Evolutionary conservation across 2,113 vertebrate species (phyloP).

Genomic region (Mesembrinibis cayennensis): DNA sequence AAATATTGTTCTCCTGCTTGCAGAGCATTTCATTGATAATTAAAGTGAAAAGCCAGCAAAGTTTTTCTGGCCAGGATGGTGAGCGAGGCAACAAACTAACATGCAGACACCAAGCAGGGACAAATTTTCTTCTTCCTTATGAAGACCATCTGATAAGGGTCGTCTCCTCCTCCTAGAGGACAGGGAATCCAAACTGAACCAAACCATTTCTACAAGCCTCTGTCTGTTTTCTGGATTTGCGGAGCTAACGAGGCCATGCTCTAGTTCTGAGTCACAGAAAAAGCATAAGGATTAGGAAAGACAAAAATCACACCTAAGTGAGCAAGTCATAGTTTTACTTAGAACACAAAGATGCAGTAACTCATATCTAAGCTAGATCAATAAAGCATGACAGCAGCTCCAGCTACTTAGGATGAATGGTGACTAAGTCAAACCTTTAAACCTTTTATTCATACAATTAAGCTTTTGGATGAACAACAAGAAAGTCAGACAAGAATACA

Average conservation of each 20-base stretch:
- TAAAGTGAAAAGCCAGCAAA: conserved; percentile 8
- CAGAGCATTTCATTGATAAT: conserved; percentile 43
- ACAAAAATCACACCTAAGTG: neutral
- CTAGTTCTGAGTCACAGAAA: neutral
- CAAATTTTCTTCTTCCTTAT: neutral
- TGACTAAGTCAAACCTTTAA: neutral
- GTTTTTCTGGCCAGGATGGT: neutral
- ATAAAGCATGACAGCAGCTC: neutral
- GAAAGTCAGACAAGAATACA: neutral
- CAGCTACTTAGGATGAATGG: neutral
- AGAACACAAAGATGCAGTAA: neutral
- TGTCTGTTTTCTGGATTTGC: neutral
- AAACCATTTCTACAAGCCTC: neutral
- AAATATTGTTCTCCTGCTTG: conserved; percentile 54
- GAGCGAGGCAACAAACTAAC: neutral
- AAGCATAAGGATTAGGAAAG: neutral
- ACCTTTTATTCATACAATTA: neutral
- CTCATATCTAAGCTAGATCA: neutral
- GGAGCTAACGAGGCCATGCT: fast-evolving
- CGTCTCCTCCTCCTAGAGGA: neutral
- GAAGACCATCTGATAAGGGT: neutral
- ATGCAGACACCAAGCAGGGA: fast-evolving
- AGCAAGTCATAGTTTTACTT: neutral
- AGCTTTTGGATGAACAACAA: neutral
- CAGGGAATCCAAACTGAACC: neutral